phyloP scores from a whole-genome alignment of 1,140 invertebrate species.

The Hydropsyche tenuis region DNA sequence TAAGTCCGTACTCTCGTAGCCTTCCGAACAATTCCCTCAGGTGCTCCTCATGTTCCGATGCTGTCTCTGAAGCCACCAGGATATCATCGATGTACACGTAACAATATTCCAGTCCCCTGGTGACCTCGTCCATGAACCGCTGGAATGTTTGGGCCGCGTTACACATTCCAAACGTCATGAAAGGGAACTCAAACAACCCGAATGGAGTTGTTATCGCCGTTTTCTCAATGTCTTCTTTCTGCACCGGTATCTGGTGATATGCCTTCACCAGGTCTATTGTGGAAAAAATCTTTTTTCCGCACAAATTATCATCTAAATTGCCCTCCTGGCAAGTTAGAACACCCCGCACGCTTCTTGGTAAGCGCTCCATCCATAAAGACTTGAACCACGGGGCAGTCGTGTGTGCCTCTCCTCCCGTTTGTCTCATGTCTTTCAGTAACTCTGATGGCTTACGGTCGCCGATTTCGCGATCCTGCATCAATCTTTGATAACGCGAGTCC shows the following conservation, averaged over 20 bases:
- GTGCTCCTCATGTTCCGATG: conserved; percentile 51
- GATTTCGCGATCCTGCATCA: too few relatives aligned
- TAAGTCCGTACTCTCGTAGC: conserved; percentile 46
- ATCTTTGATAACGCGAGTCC: too few relatives aligned
- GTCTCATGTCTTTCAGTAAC: too few relatives aligned
- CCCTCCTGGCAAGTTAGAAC: too few relatives aligned
- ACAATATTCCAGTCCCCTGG: conserved; percentile 53
- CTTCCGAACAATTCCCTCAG: conserved; percentile 41
- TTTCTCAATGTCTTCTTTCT: conserved; percentile 52
- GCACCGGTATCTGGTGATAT: conserved; percentile 58
- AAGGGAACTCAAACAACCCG: conserved; percentile 55
- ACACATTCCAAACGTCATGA: conserved; percentile 58
- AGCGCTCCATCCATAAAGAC: too few relatives aligned
- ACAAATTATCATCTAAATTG: too few relatives aligned
- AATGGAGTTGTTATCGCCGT: conserved; percentile 56
- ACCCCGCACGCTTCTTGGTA: too few relatives aligned
- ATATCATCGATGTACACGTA: conserved; percentile 64
- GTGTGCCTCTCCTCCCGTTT: too few relatives aligned
- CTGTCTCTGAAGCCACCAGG: conserved; percentile 54
- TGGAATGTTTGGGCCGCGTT: conserved; percentile 62
- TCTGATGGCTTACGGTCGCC: too few relatives aligned
- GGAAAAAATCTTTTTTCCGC: conserved; percentile 46
- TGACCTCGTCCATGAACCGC: conserved; percentile 59
- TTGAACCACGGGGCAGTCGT: too few relatives aligned
- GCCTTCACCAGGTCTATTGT: conserved; percentile 57